Evolutionary conservation across 2,797 vertebrate genomes (phyloP).

Genomic region (Anisognathus igniventris): DNA sequence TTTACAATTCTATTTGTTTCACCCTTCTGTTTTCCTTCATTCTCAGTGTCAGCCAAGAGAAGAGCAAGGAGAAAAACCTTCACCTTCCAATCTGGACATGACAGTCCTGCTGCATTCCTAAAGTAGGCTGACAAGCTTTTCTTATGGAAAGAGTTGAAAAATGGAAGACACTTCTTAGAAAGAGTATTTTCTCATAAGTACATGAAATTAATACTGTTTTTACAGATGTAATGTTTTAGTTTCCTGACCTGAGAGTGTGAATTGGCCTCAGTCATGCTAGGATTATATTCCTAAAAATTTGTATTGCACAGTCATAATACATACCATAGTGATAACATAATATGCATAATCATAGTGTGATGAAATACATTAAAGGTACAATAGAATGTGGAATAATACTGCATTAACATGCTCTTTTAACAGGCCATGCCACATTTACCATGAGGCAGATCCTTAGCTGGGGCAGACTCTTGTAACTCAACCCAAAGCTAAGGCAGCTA

Average conservation of each 20-base stretch:
- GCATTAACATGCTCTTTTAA: not conserved
- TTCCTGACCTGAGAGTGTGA: not conserved
- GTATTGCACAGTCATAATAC: not conserved
- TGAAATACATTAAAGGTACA: not conserved
- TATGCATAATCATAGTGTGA: not conserved
- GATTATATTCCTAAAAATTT: not conserved
- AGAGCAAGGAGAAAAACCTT: not conserved
- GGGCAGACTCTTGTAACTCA: not conserved
- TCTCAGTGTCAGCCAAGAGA: not conserved
- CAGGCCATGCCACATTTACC: not conserved
- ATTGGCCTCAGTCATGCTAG: not conserved
- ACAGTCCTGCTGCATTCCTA: not conserved
- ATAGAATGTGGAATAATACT: not conserved
- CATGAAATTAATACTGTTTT: not conserved
- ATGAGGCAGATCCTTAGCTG: not conserved
- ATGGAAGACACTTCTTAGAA: not conserved
- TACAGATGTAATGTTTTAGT: not conserved
- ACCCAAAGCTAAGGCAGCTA: not conserved
- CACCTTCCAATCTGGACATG: not conserved
- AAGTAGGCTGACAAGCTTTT: not conserved
- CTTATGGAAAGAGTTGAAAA: not conserved
- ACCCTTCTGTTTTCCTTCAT: not conserved
- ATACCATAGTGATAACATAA: not conserved
- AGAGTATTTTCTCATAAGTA: not conserved
- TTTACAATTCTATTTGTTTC: not conserved